Conservation (phyloP, 1,140 invertebrate genomes). For the Seison nebaliae region DNA sequence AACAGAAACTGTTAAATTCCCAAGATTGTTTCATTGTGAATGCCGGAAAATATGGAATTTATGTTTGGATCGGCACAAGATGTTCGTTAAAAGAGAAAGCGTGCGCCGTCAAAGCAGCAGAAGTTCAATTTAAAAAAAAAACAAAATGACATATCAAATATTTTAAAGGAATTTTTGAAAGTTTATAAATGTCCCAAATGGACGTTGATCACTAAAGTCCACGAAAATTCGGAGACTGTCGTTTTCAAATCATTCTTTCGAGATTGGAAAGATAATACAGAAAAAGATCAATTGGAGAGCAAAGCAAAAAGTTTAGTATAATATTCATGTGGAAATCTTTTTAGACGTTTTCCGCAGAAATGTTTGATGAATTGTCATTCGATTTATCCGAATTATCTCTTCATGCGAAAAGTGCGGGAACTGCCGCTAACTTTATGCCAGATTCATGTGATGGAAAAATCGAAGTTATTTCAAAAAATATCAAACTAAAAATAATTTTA, state of each 20-base stretch:
- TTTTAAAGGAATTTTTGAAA: constrained; percentile 35
- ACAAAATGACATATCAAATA: background rate
- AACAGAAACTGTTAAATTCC: constrained; percentile 42
- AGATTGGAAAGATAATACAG: constrained; percentile 17
- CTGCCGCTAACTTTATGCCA: no score
- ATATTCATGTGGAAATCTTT: no score
- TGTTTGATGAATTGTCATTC: no score
- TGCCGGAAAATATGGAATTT: constrained; percentile 47
- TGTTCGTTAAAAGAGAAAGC: constrained; percentile 46
- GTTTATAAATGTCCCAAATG: constrained; percentile 47
- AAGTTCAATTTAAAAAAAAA: constrained; percentile 16
- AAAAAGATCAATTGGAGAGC: no score
- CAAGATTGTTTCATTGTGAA: constrained; percentile 58
- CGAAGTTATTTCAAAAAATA: no score
- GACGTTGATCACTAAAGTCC: constrained; percentile 36
- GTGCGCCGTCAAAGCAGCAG: constrained; percentile 45
- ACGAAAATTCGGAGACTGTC: constrained; percentile 20
- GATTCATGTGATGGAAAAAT: no score
- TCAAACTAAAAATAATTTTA: no score
- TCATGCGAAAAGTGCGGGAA: no score
- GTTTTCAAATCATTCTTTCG: constrained; percentile 21
- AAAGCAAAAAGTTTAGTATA: no score
- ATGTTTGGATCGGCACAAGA: constrained; percentile 54
- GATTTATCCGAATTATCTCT: no score
- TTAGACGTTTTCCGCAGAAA: no score